Conservation (phyloP, 35 echinoderm and acorn worm genomes). For the Ophioderma brevispina region DNA sequence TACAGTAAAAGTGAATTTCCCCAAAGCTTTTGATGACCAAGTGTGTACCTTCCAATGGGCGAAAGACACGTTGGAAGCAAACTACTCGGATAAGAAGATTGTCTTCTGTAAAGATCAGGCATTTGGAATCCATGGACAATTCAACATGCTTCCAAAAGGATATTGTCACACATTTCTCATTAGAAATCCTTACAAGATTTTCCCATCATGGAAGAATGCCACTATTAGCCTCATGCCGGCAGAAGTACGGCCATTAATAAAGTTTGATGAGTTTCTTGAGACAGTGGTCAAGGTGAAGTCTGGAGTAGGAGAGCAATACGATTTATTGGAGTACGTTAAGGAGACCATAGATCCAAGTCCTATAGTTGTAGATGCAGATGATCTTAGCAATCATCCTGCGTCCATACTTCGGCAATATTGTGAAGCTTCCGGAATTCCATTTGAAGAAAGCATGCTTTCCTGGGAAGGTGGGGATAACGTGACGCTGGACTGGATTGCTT, state of each 20-base stretch:
- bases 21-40: background rate
- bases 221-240: background rate
- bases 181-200: slow-evolving; percentile 34
- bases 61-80: background rate
- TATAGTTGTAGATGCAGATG: slow-evolving; percentile 12
- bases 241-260: background rate
- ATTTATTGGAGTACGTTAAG: background rate
- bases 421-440: background rate
- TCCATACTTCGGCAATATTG: slow-evolving; percentile 6
- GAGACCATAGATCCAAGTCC: slow-evolving; percentile 1
- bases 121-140: background rate
- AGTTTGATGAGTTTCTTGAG: background rate
- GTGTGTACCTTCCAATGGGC: background rate
- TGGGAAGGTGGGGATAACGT: background rate
- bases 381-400: background rate
- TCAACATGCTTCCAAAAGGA: slow-evolving; percentile 12
- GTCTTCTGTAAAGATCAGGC: slow-evolving; percentile 38
- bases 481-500: background rate
- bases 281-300: background rate
- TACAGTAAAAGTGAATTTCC: background rate
- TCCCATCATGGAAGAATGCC: slow-evolving; percentile 28
- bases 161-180: slow-evolving; percentile 50
- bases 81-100: slow-evolving; percentile 15
- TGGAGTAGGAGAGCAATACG: slow-evolving; percentile 1
- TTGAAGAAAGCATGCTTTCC: background rate